Conservation (phyloP, 2,113 vertebrate genomes). For the Crotalus horridus region DNA sequence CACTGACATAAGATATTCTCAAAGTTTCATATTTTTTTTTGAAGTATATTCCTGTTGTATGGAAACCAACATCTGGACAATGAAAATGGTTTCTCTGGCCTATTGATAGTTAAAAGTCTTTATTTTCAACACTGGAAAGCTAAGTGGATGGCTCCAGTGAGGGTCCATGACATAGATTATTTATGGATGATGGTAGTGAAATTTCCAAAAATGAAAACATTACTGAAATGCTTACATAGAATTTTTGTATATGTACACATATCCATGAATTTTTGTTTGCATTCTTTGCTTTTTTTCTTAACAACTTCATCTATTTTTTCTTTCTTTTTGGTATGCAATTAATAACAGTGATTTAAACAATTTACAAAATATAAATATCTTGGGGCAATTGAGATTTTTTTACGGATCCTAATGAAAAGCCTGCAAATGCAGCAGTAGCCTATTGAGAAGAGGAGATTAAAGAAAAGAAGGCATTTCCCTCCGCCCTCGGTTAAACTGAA, state of each 20-base stretch:
- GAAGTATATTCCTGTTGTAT: background rate
- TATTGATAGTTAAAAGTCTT: background rate
- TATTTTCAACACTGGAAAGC: background rate
- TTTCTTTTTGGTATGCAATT: background rate
- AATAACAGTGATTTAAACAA: background rate
- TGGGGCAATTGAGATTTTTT: background rate
- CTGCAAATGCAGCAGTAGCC: background rate
- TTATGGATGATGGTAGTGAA: background rate
- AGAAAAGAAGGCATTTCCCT: background rate
- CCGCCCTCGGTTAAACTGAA: background rate
- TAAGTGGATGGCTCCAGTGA: background rate
- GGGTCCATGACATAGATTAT: background rate
- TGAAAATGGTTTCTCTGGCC: background rate
- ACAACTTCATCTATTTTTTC: background rate
- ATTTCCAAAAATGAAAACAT: background rate
- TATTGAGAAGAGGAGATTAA: background rate
- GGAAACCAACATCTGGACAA: background rate
- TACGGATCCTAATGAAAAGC: background rate
- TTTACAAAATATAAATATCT: background rate
- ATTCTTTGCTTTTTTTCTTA: background rate
- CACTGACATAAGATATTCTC: background rate
- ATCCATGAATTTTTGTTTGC: background rate
- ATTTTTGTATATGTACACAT: background rate
- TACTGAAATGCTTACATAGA: background rate
- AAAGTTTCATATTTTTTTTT: background rate